Base-by-base conservation (phyloP, 2,888 invertebrate species). In the Epicampocera succincta region DNA sequence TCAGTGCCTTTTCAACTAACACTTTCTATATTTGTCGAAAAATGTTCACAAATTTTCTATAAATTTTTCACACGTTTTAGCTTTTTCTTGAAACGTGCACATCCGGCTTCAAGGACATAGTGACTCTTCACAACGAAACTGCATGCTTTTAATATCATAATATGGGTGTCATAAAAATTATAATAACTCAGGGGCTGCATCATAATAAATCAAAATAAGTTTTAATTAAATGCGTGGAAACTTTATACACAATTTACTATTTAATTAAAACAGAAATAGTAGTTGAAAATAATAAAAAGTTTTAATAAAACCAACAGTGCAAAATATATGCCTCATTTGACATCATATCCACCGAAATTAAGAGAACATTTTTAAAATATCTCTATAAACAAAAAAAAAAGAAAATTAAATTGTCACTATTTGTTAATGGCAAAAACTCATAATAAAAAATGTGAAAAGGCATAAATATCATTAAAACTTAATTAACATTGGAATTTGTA, bases 131-230 rank as follows among this genome's bases (percentile, higher is more conserved):
- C 38, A 50, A 11, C 15, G 12, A n/a, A n/a, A 2, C 3, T 42
- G 11, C 3, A 21, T 66, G 11, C 25, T 9, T 21, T 21, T 12
- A 38, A 9, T 44, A n/a, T 40, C 42, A 8, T 33, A 54, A 33
- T 42, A 25, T 25, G 13, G n/a, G 54, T 42, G 54, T 56, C 44
- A 66, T 46, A 68, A 54, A 81, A 40, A 74, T 78, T 52, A 74
- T 71, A 74, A 82, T 82, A 78, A 60, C 72, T 82, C 63, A 75
- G 65, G n/a, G n/a, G 74, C 78, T 60, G 65, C 52, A 78, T 60
- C 52, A 78, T 78, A 74, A 82, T 82, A 82, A 82, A 82, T 82
- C 82, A 82, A 74, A 80, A 74, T 65, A 78, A 78, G 17, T 58
- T 82, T 82, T 82, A 78, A 82, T 78, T 82, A 78, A 81, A 78